phyloP scores from a whole-genome alignment of 2,888 invertebrate species.

The Malthinus flaveolus region DNA sequence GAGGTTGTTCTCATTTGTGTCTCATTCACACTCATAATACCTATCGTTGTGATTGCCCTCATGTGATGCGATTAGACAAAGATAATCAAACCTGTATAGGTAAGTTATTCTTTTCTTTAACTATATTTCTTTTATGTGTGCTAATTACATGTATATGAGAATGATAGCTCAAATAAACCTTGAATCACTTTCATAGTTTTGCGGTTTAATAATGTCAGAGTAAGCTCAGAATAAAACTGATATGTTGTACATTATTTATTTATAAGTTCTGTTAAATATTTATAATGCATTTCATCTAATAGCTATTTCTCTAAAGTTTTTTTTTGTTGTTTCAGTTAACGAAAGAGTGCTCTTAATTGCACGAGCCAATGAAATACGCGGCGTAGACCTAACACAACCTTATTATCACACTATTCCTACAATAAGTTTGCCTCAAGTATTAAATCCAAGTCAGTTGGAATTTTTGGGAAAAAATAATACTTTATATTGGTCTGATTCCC shows the following conservation, averaged over 20 bases:
- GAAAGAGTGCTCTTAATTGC: constrained; percentile 80
- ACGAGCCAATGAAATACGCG: constrained; percentile 76
- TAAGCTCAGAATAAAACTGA: too few species aligned
- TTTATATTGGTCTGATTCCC: constrained; percentile 79
- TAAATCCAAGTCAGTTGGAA: constrained; percentile 72
- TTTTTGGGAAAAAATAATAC: constrained; percentile 66
- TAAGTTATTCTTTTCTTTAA: constrained; percentile 47
- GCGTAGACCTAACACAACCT: constrained; percentile 77
- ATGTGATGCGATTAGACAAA: constrained; percentile 75
- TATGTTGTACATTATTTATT: too few species aligned
- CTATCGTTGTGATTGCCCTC: constrained; percentile 81
- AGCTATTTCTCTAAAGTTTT: neutral
- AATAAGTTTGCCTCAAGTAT: constrained; percentile 71
- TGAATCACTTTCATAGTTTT: too few species aligned
- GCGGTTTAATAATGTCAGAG: too few species aligned
- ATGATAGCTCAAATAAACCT: too few species aligned
- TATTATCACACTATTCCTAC: constrained; percentile 81
- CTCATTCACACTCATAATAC: constrained; percentile 67
- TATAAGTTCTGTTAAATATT: too few species aligned
- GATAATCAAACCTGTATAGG: constrained; percentile 70
- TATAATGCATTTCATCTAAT: too few species aligned
- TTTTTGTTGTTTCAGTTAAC: constrained; percentile 62
- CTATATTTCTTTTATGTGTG: too few species aligned
- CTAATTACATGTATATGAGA: too few species aligned
- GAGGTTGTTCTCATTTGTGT: constrained; percentile 82